phyloP scores from a whole-genome alignment of 1,140 invertebrate genomes.

The Aphis craccivora region DNA sequence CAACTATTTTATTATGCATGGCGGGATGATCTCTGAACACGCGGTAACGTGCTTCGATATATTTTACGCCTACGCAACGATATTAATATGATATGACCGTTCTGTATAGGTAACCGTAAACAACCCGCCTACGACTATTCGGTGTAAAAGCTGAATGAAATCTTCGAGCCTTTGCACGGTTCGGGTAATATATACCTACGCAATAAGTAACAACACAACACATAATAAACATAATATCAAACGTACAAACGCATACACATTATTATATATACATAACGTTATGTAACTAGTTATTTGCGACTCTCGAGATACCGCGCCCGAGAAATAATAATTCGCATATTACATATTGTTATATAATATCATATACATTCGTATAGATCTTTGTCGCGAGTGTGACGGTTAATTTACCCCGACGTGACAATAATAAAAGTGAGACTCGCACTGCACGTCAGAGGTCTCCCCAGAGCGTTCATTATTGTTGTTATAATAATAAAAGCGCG shows the following conservation, averaged over 20 bases:
- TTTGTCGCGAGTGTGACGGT: conserved; percentile 45
- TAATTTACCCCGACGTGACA: conserved; percentile 49
- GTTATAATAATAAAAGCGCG: conserved; percentile 34
- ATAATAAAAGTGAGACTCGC: conserved; percentile 44
- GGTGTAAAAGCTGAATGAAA: not conserved
- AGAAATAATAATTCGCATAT: not conserved
- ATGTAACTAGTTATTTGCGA: not conserved
- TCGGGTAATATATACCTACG: not conserved
- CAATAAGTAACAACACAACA: not conserved
- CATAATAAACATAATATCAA: not conserved
- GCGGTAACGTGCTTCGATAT: not conserved
- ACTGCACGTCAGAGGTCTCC: conserved; percentile 30
- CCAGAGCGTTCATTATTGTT: conserved; percentile 31
- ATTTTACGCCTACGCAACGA: not conserved
- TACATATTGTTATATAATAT: not conserved
- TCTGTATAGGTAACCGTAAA: not conserved
- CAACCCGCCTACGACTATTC: not conserved
- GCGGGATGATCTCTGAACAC: not conserved
- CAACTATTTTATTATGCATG: no score
- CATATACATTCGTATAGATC: not conserved
- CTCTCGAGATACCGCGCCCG: not conserved
- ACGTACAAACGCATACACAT: not conserved
- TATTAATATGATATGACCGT: not conserved
- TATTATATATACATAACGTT: not conserved
- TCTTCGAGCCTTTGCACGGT: not conserved